Base-by-base conservation (phyloP, 2,888 invertebrate species). In the Sipunculus nudus region DNA sequence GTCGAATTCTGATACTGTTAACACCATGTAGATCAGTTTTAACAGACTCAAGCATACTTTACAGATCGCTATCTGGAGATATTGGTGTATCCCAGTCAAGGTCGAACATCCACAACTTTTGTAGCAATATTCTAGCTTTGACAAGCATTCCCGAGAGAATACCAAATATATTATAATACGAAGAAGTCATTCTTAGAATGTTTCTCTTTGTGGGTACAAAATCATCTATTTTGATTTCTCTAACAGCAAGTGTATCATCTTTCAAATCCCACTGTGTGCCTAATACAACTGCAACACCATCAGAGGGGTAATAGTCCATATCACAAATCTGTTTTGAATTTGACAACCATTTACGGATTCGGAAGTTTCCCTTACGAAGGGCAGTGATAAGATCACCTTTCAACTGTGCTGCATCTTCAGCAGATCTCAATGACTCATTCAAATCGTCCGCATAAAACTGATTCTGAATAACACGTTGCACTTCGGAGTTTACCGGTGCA, bases 81-180 rank as follows among this genome's bases (percentile, higher is more conserved):
- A 53, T 50, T 28, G 53, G 53, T n/a, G 53, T 53, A 39, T 53
- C 45, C 53, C 53, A 50, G 46, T 53, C 53, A 8, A 53, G n/a
- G 35, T 53, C 53, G 19, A 47, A 53, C 26, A 19, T 45, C 53
- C 53, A 53, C 35, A 53, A 19, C 26, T 53, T 53, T 19, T 53
- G 53, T 21, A 48, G 23, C 8, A 53, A 25, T 39, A 53, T 53
- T 29, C 19, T 53, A 8, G 53, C 47, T 5, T 31, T 19, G 16
- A 53, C 45, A n/a, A 25, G 21, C 6, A 49, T 8, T 19, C 49
- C 49, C 6, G 49, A 49, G 8, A 49, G 10, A 29, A 49, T 49
- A 21, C 43, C 53, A 53, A 53, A 53, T 13, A 53, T 19, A 19
- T 53, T 32, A 21, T 53, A 53, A 45, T 52, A 53, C n/a, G 53